phyloP scores from a whole-genome alignment of 2,113 vertebrate species.

The Notarius lentiginosus region DNA sequence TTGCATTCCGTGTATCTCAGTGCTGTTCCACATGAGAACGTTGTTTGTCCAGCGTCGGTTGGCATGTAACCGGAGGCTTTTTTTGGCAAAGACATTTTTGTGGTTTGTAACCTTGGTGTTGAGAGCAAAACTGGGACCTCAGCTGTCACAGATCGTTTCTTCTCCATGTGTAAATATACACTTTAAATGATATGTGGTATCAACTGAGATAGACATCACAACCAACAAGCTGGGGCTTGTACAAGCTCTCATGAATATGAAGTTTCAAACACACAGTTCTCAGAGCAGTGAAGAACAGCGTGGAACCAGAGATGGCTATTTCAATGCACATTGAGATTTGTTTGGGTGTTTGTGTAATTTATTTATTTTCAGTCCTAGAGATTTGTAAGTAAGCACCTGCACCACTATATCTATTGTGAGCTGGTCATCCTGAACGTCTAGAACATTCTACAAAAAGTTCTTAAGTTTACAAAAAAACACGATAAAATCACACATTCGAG shows the following conservation, averaged over 20 bases:
- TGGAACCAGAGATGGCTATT: constrained; percentile 4
- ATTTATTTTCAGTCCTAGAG: not conserved
- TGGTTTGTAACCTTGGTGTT: constrained; percentile 57
- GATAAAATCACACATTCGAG: not conserved
- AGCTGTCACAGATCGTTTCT: constrained; percentile 51
- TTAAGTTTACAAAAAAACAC: not conserved
- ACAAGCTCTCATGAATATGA: constrained; percentile 20
- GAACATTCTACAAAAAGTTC: not conserved
- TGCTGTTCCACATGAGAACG: not conserved
- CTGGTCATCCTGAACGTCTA: not conserved
- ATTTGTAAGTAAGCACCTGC: not conserved
- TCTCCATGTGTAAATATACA: constrained; percentile 40
- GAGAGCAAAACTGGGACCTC: constrained; percentile 57
- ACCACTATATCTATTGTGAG: not conserved
- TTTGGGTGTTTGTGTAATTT: not conserved
- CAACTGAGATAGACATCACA: constrained; percentile 32
- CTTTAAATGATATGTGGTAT: constrained; percentile 37
- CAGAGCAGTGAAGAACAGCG: constrained; percentile 37
- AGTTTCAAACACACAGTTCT: constrained; percentile 8
- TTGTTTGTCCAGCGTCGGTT: not conserved
- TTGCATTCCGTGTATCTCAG: not conserved
- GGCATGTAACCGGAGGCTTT: constrained; percentile 53
- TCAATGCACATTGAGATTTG: not conserved
- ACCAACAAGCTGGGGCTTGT: constrained; percentile 30
- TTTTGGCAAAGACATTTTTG: constrained; percentile 63